A percentile compares a stretch with the other conserved stretches of the same genome.
Conservation (phyloP, 2,113 vertebrate genomes). For the Laticauda colubrina region DNA sequence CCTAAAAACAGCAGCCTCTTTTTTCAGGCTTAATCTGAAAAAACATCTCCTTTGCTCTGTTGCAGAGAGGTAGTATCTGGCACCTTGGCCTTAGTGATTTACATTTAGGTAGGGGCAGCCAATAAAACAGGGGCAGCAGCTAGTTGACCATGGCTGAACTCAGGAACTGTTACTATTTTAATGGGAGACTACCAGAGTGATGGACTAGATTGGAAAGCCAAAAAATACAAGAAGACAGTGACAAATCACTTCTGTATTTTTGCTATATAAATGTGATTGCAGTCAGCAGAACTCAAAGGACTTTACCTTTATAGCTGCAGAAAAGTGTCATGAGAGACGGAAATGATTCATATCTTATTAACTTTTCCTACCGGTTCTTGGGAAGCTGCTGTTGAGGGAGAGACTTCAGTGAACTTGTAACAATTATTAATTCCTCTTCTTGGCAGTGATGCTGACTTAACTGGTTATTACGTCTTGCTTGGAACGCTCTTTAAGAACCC, state of each 20-base stretch:
- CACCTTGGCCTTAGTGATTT: not conserved
- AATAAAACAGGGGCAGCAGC: not conserved
- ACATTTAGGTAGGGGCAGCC: not conserved
- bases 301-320: not conserved
- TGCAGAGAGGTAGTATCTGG: not conserved
- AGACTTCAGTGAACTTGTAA: accelerated
- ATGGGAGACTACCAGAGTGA: not conserved
- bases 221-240: not conserved
- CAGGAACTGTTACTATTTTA: not conserved
- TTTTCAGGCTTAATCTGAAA: not conserved
- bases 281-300: not conserved
- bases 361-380: not conserved
- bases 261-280: not conserved
- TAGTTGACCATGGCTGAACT: not conserved
- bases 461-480: slow-evolving; percentile 84
- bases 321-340: not conserved
- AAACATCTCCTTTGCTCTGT: not conserved
- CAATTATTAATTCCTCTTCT: slow-evolving; percentile 19
- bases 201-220: not conserved
- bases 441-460: slow-evolving; percentile 79
- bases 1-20: not conserved
- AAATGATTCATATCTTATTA: not conserved
- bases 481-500: slow-evolving; percentile 86
- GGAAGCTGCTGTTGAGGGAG: not conserved
- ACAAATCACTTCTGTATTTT: not conserved